Evolutionary conservation across 2,113 vertebrate species (phyloP).

Genomic region (Coptodon bakossiorum): DNA sequence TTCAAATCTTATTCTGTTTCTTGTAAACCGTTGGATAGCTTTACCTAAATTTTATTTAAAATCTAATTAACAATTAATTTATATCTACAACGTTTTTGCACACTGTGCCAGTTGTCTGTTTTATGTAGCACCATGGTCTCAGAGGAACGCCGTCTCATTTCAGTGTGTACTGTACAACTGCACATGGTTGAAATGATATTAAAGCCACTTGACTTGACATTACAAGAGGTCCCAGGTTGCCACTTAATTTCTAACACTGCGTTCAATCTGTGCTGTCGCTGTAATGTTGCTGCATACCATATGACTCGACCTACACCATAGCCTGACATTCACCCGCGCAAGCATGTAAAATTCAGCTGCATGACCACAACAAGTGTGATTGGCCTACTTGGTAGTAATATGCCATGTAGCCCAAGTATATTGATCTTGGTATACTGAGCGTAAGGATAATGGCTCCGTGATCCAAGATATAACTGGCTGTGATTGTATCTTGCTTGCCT

Average conservation of each 20-base stretch:
- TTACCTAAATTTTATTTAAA: neutral
- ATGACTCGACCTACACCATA: neutral
- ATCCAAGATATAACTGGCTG: neutral
- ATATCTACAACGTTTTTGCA: neutral
- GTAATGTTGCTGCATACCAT: neutral
- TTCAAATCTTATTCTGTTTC: neutral
- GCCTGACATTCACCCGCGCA: neutral
- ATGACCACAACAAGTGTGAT: neutral
- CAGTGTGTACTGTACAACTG: neutral
- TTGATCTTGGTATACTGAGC: neutral
- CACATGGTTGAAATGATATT: neutral
- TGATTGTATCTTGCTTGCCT: neutral
- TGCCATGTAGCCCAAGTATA: neutral
- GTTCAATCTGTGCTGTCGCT: neutral
- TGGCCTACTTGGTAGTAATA: neutral
- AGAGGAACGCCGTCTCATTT: accelerated
- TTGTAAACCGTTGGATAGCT: neutral
- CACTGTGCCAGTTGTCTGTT: neutral
- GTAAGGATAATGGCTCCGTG: neutral
- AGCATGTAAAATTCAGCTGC: neutral
- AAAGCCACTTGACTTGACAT: neutral
- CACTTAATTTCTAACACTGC: neutral
- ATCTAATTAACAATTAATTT: neutral
- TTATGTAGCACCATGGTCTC: neutral
- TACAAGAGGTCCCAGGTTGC: neutral